Conservation (phyloP, 2,888 invertebrate species). For the Plebejus melissa region DNA sequence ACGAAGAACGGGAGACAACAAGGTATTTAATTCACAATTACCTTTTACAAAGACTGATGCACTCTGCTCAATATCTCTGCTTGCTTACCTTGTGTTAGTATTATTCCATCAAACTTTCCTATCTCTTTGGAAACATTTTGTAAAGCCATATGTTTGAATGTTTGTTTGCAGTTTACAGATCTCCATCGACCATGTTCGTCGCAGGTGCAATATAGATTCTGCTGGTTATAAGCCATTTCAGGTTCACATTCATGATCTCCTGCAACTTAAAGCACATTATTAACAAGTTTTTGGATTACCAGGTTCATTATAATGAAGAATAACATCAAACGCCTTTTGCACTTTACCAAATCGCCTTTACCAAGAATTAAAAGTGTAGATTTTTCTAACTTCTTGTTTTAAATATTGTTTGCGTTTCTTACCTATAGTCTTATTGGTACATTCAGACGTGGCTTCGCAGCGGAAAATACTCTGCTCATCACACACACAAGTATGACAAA, state of each 20-base stretch:
- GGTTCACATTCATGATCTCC: constrained; percentile 10
- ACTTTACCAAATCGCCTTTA: too few relatives aligned
- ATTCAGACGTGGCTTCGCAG: not conserved
- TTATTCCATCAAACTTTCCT: not conserved
- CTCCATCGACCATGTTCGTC: constrained; percentile 3
- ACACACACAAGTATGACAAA: not conserved
- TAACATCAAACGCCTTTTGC: not conserved
- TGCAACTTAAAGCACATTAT: not conserved
- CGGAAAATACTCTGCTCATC: not conserved
- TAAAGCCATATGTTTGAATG: not conserved
- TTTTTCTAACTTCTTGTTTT: not conserved
- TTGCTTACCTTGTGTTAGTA: not conserved
- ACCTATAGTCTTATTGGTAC: not conserved
- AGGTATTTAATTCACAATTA: too few relatives aligned
- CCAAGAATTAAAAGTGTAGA: too few relatives aligned
- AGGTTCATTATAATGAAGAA: not conserved
- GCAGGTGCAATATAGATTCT: constrained; percentile 15
- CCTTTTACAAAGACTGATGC: too few relatives aligned
- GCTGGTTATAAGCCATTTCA: not conserved
- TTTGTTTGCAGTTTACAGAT: constrained; percentile 15
- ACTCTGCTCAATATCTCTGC: too few relatives aligned
- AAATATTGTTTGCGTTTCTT: not conserved
- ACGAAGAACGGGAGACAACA: too few relatives aligned
- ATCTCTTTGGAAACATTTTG: not conserved
- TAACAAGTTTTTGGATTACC: not conserved